Evolutionary conservation across 2,888 invertebrate species (phyloP).

Genomic region (Philopedon plagiatum): DNA sequence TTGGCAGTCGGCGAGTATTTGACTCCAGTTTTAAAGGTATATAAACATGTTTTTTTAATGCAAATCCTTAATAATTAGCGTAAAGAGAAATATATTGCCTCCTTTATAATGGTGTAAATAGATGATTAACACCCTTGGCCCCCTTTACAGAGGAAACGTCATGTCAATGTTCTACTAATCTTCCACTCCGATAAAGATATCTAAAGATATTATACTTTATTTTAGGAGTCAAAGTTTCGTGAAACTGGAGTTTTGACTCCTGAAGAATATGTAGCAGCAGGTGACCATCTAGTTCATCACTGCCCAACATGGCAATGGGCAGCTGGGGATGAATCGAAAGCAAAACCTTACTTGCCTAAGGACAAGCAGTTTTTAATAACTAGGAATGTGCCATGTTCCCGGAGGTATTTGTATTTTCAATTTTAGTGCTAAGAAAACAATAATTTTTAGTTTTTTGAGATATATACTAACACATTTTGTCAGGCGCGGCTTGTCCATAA

Average conservation of each 20-base stretch:
- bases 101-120: too few relatives aligned
- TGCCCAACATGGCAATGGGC: constrained; percentile 99
- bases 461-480: too few relatives aligned
- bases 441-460: background rate
- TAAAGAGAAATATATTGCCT: too few relatives aligned
- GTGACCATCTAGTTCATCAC: constrained; percentile 98
- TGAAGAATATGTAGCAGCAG: constrained; percentile 98
- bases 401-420: constrained; percentile 70
- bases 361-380: constrained; percentile 98
- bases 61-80: too few relatives aligned
- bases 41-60: background rate
- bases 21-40: constrained; percentile 95
- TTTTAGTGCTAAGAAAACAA: background rate
- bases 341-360: constrained; percentile 90
- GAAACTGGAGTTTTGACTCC: constrained; percentile 99
- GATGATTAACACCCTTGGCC: too few relatives aligned
- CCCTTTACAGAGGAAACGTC: too few relatives aligned
- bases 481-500: too few relatives aligned
- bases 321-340: constrained; percentile 89
- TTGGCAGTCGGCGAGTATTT: constrained; percentile 96
- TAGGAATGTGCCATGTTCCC: constrained; percentile 96
- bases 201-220: constrained; percentile 13
- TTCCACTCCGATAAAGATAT: too few relatives aligned
- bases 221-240: constrained; percentile 94
- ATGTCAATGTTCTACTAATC: too few relatives aligned